phyloP scores from a whole-genome alignment of 2,888 invertebrate species.

The Elysia crispata region DNA sequence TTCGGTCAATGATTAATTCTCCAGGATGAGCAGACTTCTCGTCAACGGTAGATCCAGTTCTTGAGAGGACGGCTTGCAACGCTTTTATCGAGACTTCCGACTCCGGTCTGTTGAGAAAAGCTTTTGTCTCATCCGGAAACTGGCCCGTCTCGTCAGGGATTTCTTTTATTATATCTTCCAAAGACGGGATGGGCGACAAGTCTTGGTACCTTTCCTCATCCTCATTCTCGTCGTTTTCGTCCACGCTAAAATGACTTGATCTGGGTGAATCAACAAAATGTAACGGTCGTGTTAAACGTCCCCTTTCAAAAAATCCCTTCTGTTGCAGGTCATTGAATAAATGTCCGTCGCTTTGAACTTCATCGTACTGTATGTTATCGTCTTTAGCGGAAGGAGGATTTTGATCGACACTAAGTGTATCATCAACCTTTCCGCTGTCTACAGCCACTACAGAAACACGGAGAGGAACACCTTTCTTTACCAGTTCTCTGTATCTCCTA shows the following conservation, averaged over 20 bases:
- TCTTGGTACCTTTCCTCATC: slow-evolving; percentile 40
- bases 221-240: slow-evolving; percentile 42
- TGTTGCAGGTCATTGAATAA: slow-evolving; percentile 61
- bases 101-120: slow-evolving; percentile 52
- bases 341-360: slow-evolving; percentile 56
- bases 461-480: slow-evolving; percentile 67
- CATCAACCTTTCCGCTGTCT: background rate
- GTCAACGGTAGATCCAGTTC: slow-evolving; percentile 27
- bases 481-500: slow-evolving; percentile 63
- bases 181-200: slow-evolving; percentile 51
- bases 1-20: slow-evolving; percentile 64
- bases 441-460: slow-evolving; percentile 63
- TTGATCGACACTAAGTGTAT: background rate
- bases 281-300: background rate
- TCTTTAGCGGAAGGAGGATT: slow-evolving; percentile 28
- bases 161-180: slow-evolving; percentile 68
- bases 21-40: slow-evolving; percentile 39
- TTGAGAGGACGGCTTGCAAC: slow-evolving; percentile 34
- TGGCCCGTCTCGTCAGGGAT: slow-evolving; percentile 59
- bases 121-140: slow-evolving; percentile 48
- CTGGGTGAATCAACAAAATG: background rate
- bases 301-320: slow-evolving; percentile 60
- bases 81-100: slow-evolving; percentile 50
- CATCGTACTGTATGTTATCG: slow-evolving; percentile 47
- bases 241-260: background rate